These are phyloP conservation scores for Ornithorhynchus anatinus DNA, from an alignment of 2,113 vertebrate species.

Conservation along the genomic window DNA sequence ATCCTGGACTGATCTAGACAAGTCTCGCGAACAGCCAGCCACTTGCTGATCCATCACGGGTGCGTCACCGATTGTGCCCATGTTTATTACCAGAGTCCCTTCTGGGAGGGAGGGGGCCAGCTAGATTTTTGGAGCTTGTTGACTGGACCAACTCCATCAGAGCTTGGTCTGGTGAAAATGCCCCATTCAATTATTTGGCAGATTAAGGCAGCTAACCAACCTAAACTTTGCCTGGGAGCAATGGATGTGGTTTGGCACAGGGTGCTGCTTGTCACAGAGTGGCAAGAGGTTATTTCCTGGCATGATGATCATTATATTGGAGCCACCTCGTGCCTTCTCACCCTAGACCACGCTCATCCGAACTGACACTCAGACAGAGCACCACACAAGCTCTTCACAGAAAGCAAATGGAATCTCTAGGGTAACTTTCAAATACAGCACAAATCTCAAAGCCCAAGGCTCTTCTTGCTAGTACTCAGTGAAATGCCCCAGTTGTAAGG, in stretches of 20 bases:
- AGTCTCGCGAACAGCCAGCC: too few relatives aligned
- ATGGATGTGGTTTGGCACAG: not conserved
- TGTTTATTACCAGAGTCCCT: too few relatives aligned
- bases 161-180: too few relatives aligned
- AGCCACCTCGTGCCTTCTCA: not conserved
- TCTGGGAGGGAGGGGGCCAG: too few relatives aligned
- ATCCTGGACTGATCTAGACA: too few relatives aligned
- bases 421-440: not conserved
- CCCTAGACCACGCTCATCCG: not conserved
- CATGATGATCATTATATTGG: not conserved
- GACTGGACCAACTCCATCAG: too few relatives aligned
- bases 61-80: too few relatives aligned
- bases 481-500: not conserved
- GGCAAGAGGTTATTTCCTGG: too few relatives aligned
- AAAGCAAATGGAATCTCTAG: not conserved
- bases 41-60: too few relatives aligned
- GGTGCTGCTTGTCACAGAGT: not conserved
- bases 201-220: too few relatives aligned
- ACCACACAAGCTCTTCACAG: not conserved
- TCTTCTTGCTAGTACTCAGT: conserved; percentile 3
- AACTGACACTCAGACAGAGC: not conserved
- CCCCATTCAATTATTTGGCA: too few relatives aligned
- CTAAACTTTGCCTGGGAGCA: not conserved
- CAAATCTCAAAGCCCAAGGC: not conserved
- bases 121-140: too few relatives aligned